A percentile compares a stretch with the other conserved stretches of the same genome.
Evolutionary conservation across 2,888 invertebrate species (phyloP).

Genomic region (Sinohyriopsis cumingii): DNA sequence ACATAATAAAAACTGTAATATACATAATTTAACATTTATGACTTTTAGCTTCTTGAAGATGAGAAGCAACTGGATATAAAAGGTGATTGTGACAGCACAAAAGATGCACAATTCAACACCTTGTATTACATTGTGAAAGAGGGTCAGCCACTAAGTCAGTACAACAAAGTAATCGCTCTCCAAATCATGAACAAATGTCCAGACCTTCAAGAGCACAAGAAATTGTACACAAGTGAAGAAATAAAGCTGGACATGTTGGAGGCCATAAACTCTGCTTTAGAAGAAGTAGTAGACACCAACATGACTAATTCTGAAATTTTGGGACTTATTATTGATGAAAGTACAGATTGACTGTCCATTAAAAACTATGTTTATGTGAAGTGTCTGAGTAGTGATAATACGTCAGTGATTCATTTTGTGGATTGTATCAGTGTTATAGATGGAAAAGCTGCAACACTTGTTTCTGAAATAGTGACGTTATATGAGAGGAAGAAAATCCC

Average conservation of each 20-base stretch:
- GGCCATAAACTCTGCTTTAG: background rate
- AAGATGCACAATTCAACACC: constrained; percentile 4
- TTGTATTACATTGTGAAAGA: constrained; percentile 7
- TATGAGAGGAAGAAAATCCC: constrained; percentile 2
- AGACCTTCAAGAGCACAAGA: background rate
- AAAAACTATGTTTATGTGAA: constrained; percentile 18
- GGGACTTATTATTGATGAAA: constrained; percentile 12
- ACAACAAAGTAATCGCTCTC: constrained; percentile 2
- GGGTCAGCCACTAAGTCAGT: constrained; percentile 2
- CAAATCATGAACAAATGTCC: constrained; percentile 3
- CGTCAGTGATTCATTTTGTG: constrained; percentile 7
- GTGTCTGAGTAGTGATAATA: constrained; percentile 6
- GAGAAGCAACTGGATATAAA: too few relatives aligned
- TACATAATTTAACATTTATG: too few relatives aligned
- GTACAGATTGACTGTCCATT: constrained; percentile 12
- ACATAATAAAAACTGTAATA: too few relatives aligned
- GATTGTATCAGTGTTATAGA: constrained; percentile 4
- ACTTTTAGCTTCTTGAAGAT: too few relatives aligned
- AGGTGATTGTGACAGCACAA: background rate
- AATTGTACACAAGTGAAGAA: constrained; percentile 5
- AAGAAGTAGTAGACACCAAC: background rate
- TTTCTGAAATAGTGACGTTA: background rate
- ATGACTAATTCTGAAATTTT: background rate
- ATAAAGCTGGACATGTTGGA: constrained; percentile 3
- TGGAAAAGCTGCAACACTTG: constrained; percentile 11